Evolutionary conservation across 2,797 vertebrate genomes (phyloP), one percentile per base, ranked within the genome.

Genomic region (Poeciliopsis gracilis): DNA sequence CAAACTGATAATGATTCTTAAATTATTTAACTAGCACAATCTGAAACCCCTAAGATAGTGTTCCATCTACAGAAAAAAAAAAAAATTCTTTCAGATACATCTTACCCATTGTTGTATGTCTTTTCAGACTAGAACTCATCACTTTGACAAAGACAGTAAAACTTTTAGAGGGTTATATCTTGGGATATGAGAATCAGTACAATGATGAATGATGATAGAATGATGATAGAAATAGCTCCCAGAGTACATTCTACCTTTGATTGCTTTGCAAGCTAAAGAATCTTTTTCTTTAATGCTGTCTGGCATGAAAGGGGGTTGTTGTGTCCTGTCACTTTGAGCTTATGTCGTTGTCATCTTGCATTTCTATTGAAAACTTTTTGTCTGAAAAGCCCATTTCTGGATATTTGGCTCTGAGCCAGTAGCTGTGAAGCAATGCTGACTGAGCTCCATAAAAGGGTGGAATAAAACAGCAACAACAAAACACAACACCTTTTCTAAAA

Each of bases 311-410:
- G 1, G 73, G 4, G 23, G 30, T 61, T 78, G 75, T 82, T 70
- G 71, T 46, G 41, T 78, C 38, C 61, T 77, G 28, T 87, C 79
- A 82, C 71, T 76, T 63, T 80, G 36, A 43, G 23, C 47, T 81
- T 36, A 36, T 67, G 18, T 75, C 55, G 71, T 51, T 86, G 76
- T 83, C 79, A 73, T 78, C 86, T 84, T 82, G 66, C 43, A 75
- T 72, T 76, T 81, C 59, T 77, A 77, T 30, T 28, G 43, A 79
- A 89, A 86, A 83, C 36, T 86, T 87, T 86, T 81, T 85, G 86
- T 70, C n/a, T n/a, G 46, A 73, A 85, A 81, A 79, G 41, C 66
- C 73, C 11, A 73, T 51, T 43, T 78, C 33, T 67, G 13, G n/a
- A 30, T 82, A 25, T 75, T 61, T 69, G 33, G 2, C 72, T 73